These are phyloP conservation scores for Australoheros scitulus DNA, from an alignment of 2,113 vertebrate genomes.

Conservation along the genomic window DNA sequence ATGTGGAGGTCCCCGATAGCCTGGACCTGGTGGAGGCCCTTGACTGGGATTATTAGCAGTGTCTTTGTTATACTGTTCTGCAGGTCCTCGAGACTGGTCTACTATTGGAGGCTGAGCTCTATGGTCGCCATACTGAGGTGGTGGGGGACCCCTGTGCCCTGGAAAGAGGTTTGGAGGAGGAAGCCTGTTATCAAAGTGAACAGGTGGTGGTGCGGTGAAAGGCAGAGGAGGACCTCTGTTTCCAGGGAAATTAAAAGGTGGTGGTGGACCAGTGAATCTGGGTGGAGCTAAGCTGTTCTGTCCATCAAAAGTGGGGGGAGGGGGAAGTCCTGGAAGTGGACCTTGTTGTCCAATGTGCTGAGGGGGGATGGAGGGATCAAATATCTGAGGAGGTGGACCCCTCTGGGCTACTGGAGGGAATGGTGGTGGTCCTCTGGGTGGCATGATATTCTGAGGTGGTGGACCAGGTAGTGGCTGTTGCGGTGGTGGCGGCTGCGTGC, in stretches of 20 bases:
- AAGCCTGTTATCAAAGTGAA: constrained; percentile 84
- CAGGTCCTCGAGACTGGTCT: constrained; percentile 58
- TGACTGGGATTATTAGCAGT: constrained; percentile 37
- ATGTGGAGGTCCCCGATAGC: constrained; percentile 71
- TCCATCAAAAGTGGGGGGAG: constrained; percentile 77
- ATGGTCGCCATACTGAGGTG: constrained; percentile 84
- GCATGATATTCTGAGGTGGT: constrained; percentile 76
- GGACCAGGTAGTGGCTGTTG: constrained; percentile 73
- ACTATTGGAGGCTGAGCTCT: constrained; percentile 65
- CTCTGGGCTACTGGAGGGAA: constrained; percentile 75
- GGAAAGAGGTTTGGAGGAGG: constrained; percentile 83
- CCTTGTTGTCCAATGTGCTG: constrained; percentile 83
- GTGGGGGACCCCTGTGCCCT: constrained; percentile 81
- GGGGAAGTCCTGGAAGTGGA: constrained; percentile 77
- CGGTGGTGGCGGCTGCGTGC: constrained; percentile 43
- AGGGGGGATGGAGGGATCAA: constrained; percentile 81
- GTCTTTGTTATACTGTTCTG: constrained; percentile 8
- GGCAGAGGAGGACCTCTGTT: constrained; percentile 83
- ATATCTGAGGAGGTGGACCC: constrained; percentile 75
- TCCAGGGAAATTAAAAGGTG: constrained; percentile 86
- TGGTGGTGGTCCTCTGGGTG: constrained; percentile 74
- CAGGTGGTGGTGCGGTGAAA: constrained; percentile 71
- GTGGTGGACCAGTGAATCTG: constrained; percentile 85
- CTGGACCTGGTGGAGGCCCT: constrained; percentile 50
- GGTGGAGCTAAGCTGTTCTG: constrained; percentile 80